Conservation (phyloP, 1,140 invertebrate species). For the Grapholita molesta region DNA sequence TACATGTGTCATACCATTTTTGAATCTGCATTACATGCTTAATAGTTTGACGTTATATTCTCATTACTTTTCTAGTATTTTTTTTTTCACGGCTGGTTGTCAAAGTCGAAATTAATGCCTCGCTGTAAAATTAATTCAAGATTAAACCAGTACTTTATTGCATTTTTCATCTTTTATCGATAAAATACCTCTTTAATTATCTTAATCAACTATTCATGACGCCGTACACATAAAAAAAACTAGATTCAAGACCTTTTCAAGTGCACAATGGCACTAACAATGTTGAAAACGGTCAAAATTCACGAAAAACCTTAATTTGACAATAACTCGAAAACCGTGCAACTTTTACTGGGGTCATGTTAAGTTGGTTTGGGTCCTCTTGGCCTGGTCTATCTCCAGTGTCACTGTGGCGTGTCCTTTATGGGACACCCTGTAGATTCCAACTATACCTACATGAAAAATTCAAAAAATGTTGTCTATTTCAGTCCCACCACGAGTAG, state of each 20-base stretch:
- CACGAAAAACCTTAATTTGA: too few species aligned
- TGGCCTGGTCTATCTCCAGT: too few species aligned
- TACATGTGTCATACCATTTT: background rate
- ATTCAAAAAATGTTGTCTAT: too few species aligned
- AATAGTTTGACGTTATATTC: background rate
- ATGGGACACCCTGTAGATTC: too few species aligned
- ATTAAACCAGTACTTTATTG: background rate
- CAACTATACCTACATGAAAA: too few species aligned
- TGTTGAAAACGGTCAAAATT: background rate
- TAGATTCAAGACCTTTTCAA: background rate
- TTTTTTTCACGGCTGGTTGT: background rate
- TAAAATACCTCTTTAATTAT: background rate
- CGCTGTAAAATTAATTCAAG: background rate
- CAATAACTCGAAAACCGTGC: too few species aligned
- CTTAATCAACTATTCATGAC: background rate
- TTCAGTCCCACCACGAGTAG: too few species aligned
- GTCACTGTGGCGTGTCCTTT: too few species aligned
- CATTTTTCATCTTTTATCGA: background rate
- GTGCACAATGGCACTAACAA: background rate
- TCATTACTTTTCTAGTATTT: background rate
- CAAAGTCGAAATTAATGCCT: background rate
- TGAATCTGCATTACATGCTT: background rate
- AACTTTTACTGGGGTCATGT: too few species aligned
- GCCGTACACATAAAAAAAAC: background rate
- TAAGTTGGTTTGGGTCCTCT: too few species aligned